Base-by-base conservation (phyloP, 30 jellyfish, hydroid and myxozoan species). In the Phacellophora camtschatica region DNA sequence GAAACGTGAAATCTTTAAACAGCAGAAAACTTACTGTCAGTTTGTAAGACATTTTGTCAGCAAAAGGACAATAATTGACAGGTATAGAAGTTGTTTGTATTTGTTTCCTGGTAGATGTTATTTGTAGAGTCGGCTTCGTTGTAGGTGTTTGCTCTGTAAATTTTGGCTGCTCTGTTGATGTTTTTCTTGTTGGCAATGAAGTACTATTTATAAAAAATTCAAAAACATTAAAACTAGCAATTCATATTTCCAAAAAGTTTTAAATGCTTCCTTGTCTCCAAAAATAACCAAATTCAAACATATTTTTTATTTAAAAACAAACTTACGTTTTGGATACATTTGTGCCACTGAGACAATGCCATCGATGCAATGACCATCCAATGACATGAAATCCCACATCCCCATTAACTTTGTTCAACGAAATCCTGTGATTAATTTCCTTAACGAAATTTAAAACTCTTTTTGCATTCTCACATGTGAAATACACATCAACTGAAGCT, bases 321-420 rank as follows among this genome's bases (percentile, higher is more conserved):
- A n/a, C 84, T 71, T 34, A 73, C 86, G 66, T 50, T 73, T 66
- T 36, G 16, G 78, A 8, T 1, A 82, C 63, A 4, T 73, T 28
- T 31, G 27, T 23, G 3, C 19, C 23, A 24, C 66, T 34, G 25
- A 63, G 73, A 36, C 89, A 77, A 50, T 59, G 39, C 89, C 89
- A 77, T 34, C 30, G 70, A 36, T 61, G 42, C 15, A 77, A 57
- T 5, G 33, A 62, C 81, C 82, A 77, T 5, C 82, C 89, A 28
- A 77, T 62, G 45, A 62, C 89, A 58, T 62, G 89, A 61, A 23
- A 62, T 41, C 89, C 89, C n/a, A 77, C 71, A n/a, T 77, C 66
- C 27, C 31, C 53, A 33, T 62, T 73, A 11, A 77, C 23, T 13
- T 46, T 62, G 54, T 59, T 62, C 2, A 27, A 45, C 22, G 30